These are phyloP conservation scores for Catostylus mosaicus DNA, from an alignment of 30 jellyfish, hydroid and myxozoan species.

Conservation along the genomic window DNA sequence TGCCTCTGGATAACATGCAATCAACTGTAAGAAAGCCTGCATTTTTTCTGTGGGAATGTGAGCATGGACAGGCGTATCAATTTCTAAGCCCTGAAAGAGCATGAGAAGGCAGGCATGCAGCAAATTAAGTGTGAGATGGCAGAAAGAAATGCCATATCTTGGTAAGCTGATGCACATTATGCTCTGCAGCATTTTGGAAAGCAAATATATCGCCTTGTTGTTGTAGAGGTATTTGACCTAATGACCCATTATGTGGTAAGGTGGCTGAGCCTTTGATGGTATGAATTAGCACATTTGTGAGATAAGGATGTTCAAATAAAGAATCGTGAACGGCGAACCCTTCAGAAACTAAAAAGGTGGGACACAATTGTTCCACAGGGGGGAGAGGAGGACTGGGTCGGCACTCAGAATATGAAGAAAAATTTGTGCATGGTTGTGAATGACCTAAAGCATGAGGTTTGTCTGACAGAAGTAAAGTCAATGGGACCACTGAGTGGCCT, in stretches of 20 bases:
- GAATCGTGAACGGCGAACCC: too few relatives aligned
- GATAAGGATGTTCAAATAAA: neutral
- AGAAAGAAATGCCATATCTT: neutral
- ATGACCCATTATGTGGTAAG: neutral
- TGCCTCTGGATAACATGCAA: neutral
- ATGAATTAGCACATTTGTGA: neutral
- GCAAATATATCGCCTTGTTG: neutral
- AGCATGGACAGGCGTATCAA: neutral
- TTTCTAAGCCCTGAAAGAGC: constrained; percentile 4
- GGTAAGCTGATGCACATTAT: neutral
- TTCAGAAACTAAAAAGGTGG: neutral
- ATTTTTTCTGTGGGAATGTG: constrained; percentile 3
- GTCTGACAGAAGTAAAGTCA: neutral
- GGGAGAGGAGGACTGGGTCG: constrained; percentile 46
- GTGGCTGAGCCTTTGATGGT: neutral
- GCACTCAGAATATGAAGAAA: neutral
- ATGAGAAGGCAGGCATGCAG: neutral
- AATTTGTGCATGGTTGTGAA: neutral
- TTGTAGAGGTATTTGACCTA: neutral
- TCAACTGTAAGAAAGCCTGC: neutral
- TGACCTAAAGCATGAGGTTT: neutral
- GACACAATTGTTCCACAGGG: neutral
- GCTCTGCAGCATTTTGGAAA: neutral
- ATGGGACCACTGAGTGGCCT: constrained; percentile 44
- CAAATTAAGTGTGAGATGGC: neutral